phyloP scores from a whole-genome alignment of 2,888 invertebrate species.

The Acleris emargana region DNA sequence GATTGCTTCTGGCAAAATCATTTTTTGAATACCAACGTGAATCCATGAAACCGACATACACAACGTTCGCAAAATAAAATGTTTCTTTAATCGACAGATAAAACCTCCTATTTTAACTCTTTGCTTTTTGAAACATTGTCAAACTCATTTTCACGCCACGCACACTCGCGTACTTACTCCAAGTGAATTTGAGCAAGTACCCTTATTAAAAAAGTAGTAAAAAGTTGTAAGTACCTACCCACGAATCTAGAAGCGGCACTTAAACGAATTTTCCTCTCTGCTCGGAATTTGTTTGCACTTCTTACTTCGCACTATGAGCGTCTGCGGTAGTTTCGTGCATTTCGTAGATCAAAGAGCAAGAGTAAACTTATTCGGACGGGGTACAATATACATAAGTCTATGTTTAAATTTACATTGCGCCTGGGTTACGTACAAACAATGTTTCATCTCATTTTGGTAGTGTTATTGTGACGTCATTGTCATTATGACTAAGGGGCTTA shows the following conservation, averaged over 20 bases:
- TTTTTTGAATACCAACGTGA: no score
- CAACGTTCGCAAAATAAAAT: no score
- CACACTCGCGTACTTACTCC: neutral
- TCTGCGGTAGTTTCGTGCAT: slow-evolving; percentile 33
- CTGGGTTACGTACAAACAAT: neutral
- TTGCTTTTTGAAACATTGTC: neutral
- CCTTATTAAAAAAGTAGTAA: slow-evolving; percentile 8
- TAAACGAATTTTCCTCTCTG: slow-evolving; percentile 30
- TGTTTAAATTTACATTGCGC: slow-evolving; percentile 4
- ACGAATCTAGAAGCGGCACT: neutral
- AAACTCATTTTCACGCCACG: neutral
- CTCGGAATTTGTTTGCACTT: slow-evolving; percentile 41
- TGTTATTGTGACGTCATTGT: no score
- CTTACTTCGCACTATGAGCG: slow-evolving; percentile 38
- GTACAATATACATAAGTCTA: neutral
- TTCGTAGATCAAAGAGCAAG: neutral
- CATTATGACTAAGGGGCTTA: no score
- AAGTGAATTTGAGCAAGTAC: slow-evolving; percentile 1
- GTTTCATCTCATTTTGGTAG: no score
- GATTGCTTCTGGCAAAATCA: no score
- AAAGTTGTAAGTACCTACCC: neutral
- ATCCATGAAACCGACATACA: no score
- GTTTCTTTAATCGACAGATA: neutral
- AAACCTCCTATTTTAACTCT: neutral
- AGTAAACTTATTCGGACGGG: neutral